Percentiles rank a stretch among this genome's conserved stretches.
phyloP scores from a whole-genome alignment of 2,797 vertebrate species.

The Alauda arvensis region DNA sequence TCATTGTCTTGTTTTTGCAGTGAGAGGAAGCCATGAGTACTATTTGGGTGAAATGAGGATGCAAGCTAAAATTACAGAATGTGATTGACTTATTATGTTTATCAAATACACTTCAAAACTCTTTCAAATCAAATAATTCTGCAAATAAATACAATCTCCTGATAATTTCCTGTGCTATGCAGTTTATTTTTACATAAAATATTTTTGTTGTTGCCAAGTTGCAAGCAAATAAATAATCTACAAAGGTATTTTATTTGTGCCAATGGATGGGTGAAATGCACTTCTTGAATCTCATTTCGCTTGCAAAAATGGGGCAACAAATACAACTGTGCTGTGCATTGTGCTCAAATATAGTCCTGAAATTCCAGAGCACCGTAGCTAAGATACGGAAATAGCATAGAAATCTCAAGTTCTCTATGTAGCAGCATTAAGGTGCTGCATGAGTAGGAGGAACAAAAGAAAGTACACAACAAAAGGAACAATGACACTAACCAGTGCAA shows the following conservation, averaged over 20 bases:
- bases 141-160: slow-evolving; percentile 11
- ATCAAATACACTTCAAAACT: not conserved
- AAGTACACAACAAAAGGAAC: not conserved
- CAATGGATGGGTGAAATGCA: not conserved
- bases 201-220: not conserved
- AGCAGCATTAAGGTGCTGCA: rapidly evolving
- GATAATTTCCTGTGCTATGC: not conserved
- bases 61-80: not conserved
- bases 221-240: not conserved
- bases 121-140: slow-evolving; percentile 10
- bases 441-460: not conserved
- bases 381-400: not conserved
- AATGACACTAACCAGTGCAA: not conserved
- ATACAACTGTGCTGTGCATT: not conserved
- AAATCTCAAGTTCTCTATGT: not conserved
- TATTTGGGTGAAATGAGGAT: not conserved
- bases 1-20: slow-evolving; percentile 3
- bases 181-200: not conserved
- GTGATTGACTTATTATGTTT: not conserved
- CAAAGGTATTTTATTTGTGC: not conserved
- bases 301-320: not conserved
- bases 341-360: not conserved
- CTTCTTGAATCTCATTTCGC: not conserved
- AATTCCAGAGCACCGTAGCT: not conserved
- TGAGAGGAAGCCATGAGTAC: not conserved